Conservation (phyloP, 2,797 vertebrate species). For the Neosalanx taihuensis region DNA sequence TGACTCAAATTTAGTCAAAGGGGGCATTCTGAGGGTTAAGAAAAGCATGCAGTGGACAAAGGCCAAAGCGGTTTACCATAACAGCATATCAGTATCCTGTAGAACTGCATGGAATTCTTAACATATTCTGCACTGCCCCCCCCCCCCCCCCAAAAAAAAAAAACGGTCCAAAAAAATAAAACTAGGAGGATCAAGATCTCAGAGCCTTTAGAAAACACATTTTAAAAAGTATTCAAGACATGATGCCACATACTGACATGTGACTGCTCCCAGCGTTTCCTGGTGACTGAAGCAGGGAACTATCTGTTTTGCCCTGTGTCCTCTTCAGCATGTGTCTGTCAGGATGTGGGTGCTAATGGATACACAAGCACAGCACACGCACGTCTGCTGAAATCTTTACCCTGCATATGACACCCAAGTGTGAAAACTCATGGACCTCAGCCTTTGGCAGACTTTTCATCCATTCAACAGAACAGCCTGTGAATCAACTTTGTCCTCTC, state of each 20-base stretch:
- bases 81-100: background rate
- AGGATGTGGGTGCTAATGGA: background rate
- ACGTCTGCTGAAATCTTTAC: slow-evolving; percentile 19
- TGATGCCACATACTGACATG: background rate
- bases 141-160: too few species aligned
- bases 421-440: slow-evolving; percentile 24
- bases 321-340: background rate
- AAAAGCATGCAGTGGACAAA: background rate
- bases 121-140: background rate
- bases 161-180: too few species aligned
- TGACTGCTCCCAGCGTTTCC: background rate
- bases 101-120: background rate
- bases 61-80: too few species aligned
- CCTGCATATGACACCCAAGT: slow-evolving; percentile 31
- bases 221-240: background rate
- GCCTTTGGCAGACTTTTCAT: background rate
- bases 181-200: too few species aligned
- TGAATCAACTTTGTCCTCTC: too few species aligned
- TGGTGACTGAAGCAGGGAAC: background rate
- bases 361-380: background rate
- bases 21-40: background rate
- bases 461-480: background rate
- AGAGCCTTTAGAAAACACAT: background rate
- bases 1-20: background rate
- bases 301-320: background rate